Evolutionary conservation across 1,140 invertebrate genomes (phyloP).

Genomic region (Eriocheir sinensis): DNA sequence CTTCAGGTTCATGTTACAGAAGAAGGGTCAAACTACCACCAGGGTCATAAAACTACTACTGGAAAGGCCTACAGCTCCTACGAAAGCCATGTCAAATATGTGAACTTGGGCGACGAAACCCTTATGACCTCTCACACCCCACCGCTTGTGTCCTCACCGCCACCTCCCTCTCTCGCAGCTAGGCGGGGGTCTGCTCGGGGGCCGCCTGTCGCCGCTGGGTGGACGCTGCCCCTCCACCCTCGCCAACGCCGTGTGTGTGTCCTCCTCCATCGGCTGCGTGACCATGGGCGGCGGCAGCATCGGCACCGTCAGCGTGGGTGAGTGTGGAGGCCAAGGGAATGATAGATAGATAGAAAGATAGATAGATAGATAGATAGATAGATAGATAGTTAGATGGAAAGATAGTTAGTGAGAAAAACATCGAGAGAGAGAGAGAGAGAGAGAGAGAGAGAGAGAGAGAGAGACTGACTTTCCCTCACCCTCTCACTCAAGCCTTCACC

Average conservation of each 20-base stretch:
- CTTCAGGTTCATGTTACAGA: no score
- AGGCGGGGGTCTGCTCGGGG: constrained; percentile 43
- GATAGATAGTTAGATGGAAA: no score
- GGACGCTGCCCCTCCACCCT: constrained; percentile 56
- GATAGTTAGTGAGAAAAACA: background rate
- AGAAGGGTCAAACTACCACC: no score
- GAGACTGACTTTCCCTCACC: background rate
- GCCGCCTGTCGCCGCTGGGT: constrained; percentile 59
- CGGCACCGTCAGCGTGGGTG: constrained; percentile 55
- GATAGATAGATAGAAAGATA: no score
- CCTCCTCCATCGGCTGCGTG: constrained; percentile 32
- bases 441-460: background rate
- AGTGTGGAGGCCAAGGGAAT: background rate
- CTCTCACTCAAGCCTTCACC: background rate
- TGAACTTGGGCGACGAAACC: no score
- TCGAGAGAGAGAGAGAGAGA: background rate
- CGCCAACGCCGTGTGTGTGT: constrained; percentile 59
- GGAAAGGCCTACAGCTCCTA: no score
- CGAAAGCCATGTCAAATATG: no score
- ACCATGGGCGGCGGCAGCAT: constrained; percentile 40
- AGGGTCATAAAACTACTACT: no score
- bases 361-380: no score
- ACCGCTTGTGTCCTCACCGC: no score
- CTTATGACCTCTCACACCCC: no score
- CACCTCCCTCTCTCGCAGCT: background rate